Base-by-base conservation (phyloP, 2,797 vertebrate species). In the Hylomyscus alleni region DNA sequence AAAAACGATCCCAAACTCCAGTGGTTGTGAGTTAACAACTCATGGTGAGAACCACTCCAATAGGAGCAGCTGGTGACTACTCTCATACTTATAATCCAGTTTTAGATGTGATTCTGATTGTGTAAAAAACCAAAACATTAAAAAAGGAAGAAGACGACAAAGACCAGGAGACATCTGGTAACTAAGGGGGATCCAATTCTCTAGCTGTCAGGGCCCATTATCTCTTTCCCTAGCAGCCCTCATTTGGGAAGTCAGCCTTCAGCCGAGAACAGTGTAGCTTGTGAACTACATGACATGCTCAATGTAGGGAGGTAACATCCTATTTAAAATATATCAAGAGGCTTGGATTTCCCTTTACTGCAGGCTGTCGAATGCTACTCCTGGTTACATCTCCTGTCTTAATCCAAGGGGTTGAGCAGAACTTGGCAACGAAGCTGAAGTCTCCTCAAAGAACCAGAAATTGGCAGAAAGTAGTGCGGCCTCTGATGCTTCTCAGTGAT, bases 311-410 rank as follows among this genome's bases (percentile, higher is more conserved):
- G 95, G 84, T 85, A 97, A 91, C 76, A 85, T 65, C 37, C 83
- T 93, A 26, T 77, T 97, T 95, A 93, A 97, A 97, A 95, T 92
- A 95, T 89, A 96, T 94, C 91, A 44, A 94, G 92, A 93, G 91
- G 88, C 92, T 72, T 94, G 40, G 31, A 17, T 54, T 95, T 89
- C 95, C n/a, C 84, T 96, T 97, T 89, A 86, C 84, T 93, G 92
- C 83, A 91, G 93, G 65, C 19, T 92, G 76, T 92, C 77, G 47
- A 44, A 44, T 96, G 90, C 80, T 93, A 93, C 3, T 87, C n/a
- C 76, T 94, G n/a, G 44, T 96, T 95, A 81, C 7, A 84, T 95
- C 76, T 94, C 72, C 86, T 96, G 37, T 90, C 67, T 78, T 93
- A 81, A 94, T 12, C 60, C 37, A 24, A 60, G 52, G 9, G 62